Base-by-base conservation (phyloP, 2,113 vertebrate genomes). In the Bufo bufo region DNA sequence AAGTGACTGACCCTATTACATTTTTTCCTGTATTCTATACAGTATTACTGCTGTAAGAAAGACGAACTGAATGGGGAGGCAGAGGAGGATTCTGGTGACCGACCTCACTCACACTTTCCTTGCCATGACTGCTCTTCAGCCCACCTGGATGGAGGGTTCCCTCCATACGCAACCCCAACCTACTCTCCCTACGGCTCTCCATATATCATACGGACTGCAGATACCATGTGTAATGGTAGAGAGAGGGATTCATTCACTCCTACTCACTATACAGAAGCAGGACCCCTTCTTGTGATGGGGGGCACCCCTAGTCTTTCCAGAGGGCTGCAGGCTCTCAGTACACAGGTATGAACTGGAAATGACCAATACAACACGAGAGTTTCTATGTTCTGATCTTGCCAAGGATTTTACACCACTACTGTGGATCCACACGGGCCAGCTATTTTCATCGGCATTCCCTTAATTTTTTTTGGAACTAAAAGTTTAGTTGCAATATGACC, bases 21-120 rank as follows among this genome's bases (percentile, higher is more conserved):
- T 6, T 58, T 19, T 20, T 85, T 10, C 71, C 52, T 90, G 10
- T 61, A 19, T 59, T 13, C 4, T 17, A 6, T 20, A 0, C 90
- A 99, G 98, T 99, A 99, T 94, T 99, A 99, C 91, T 99, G 98
- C 96, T 99, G 98, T 93, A 99, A 98, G 95, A 97, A 96, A 93
- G 96, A 98, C 95, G 97, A 95, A 74, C 95, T 96, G 0, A 63
- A 93, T 47, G 96, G 94, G 66, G 95, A 93, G 63, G 92, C 92
- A 47, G 92, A 94, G 89, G 96, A 95, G 84, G 95, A 95, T 89
- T 95, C 94, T 0, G 91, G 94, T 88, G 87, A 93, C 16, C 90
- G 93, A 2, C 14, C 91, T 0, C 96, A 94, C 90, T 95, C 96
- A 0, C 94, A 96, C 91, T 96, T 96, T 89, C 4, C 72, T 89